A percentile compares a stretch with the other conserved stretches of the same genome.
Evolutionary conservation across 1,140 invertebrate genomes (phyloP).

Genomic region (Drosophila suzukii): DNA sequence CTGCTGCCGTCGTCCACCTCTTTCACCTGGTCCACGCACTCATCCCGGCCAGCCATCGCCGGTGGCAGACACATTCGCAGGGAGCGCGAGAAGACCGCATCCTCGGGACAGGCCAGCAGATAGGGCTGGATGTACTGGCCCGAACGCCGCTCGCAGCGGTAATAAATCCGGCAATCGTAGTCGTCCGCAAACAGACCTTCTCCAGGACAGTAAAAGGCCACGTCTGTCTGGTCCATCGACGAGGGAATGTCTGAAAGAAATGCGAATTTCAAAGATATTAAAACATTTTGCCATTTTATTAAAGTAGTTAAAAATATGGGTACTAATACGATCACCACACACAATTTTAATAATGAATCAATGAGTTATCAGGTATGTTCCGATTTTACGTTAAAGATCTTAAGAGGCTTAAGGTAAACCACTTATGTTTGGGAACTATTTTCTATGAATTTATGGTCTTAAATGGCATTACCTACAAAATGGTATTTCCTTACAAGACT

Average conservation of each 20-base stretch:
- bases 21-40: constrained; percentile 73
- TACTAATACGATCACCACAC: not conserved
- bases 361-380: too few relatives aligned
- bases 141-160: constrained; percentile 85
- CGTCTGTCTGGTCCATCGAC: constrained; percentile 20
- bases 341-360: too few relatives aligned
- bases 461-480: too few relatives aligned
- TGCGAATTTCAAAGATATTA: constrained; percentile 8
- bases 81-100: constrained; percentile 80
- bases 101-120: constrained; percentile 84
- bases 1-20: constrained; percentile 71
- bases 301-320: not conserved
- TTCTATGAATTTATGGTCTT: too few relatives aligned
- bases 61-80: constrained; percentile 76
- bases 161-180: constrained; percentile 86
- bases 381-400: too few relatives aligned
- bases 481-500: too few relatives aligned
- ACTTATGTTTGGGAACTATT: too few relatives aligned
- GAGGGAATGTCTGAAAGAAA: constrained; percentile 67
- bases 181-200: constrained; percentile 89
- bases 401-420: too few relatives aligned
- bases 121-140: constrained; percentile 85
- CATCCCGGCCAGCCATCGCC: constrained; percentile 73
- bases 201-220: constrained; percentile 83
- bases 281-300: not conserved